phyloP scores from a whole-genome alignment of 2,888 invertebrate species.

The Eupeodes luniger region DNA sequence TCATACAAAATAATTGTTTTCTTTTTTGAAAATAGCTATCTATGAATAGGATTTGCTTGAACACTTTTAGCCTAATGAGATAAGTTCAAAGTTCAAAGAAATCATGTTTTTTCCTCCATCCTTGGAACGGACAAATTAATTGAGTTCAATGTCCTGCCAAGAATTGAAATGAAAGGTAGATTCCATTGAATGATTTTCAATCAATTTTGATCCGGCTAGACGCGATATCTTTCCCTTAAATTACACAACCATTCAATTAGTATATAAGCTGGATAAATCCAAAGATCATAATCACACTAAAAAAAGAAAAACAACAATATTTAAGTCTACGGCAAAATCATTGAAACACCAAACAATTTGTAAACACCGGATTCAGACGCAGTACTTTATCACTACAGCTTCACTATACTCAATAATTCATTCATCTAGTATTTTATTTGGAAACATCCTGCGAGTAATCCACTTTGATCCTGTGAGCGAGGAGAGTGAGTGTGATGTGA shows the following conservation, averaged over 20 bases:
- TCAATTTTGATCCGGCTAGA: background rate
- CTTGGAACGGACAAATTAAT: slow-evolving; percentile 29
- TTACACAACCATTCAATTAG: background rate
- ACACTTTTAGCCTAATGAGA: slow-evolving; percentile 32
- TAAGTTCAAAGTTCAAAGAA: background rate
- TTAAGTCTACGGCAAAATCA: background rate
- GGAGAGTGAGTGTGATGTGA: background rate
- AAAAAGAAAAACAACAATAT: background rate
- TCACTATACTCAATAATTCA: slow-evolving; percentile 39
- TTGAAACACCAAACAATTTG: slow-evolving; percentile 52
- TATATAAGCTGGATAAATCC: slow-evolving; percentile 22
- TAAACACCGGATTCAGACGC: slow-evolving; percentile 35
- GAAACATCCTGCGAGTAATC: slow-evolving; percentile 35
- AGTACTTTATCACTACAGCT: slow-evolving; percentile 56
- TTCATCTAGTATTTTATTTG: slow-evolving; percentile 38
- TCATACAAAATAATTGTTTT: background rate
- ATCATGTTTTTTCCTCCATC: background rate
- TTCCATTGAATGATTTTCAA: slow-evolving; percentile 15
- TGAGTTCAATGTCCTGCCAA: slow-evolving; percentile 51
- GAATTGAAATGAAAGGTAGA: background rate
- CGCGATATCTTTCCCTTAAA: background rate
- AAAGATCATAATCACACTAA: slow-evolving; percentile 35
- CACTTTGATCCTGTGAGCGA: slow-evolving; percentile 28
- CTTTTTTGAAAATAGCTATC: background rate
- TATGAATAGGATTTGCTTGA: slow-evolving; percentile 25